phyloP scores from a whole-genome alignment of 64 coral and sea anemone genomes.

The Montipora cactus region DNA sequence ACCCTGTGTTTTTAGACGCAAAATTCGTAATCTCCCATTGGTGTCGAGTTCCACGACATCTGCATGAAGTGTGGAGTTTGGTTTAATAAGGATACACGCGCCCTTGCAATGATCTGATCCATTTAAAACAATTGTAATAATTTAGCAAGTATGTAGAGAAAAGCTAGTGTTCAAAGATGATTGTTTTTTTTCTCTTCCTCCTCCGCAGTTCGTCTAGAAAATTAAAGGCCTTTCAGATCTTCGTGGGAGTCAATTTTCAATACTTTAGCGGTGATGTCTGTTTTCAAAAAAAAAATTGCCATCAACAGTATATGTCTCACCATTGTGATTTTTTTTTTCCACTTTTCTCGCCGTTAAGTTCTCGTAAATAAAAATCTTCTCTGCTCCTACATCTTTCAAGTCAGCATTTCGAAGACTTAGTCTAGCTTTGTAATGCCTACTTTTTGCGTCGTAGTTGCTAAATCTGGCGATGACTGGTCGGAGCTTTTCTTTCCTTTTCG shows the following conservation, averaged over 20 bases:
- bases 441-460: not conserved
- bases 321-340: not conserved
- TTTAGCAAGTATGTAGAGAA: not conserved
- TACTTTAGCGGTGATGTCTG: not conserved
- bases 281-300: not conserved
- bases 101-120: not conserved
- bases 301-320: not conserved
- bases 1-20: not conserved
- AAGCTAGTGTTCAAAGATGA: not conserved
- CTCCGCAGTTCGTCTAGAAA: not conserved
- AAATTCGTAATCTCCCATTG: not conserved
- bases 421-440: not conserved
- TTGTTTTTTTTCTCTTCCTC: not conserved
- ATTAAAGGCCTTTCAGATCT: not conserved
- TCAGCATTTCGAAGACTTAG: not conserved
- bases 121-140: not conserved
- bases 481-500: not conserved
- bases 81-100: not conserved
- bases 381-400: constrained; percentile 1
- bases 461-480: not conserved
- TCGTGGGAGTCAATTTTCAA: not conserved
- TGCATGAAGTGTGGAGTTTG: not conserved
- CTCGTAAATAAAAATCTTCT: not conserved
- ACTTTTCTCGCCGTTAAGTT: not conserved
- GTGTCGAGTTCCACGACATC: not conserved